Evolutionary conservation across 30 jellyfish, hydroid and myxozoan species (phyloP).

Genomic region (Rhopilema esculentum): DNA sequence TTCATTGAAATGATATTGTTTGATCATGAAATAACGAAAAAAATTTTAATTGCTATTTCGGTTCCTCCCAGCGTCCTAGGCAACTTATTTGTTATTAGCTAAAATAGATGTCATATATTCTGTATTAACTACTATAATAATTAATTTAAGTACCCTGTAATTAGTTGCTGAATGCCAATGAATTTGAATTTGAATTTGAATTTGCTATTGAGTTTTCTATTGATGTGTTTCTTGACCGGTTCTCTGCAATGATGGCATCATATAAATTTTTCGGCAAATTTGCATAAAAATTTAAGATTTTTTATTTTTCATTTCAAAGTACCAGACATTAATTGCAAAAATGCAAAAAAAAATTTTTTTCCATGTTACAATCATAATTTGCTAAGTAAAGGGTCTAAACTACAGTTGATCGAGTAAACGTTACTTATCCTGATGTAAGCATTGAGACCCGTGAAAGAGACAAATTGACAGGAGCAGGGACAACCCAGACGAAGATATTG

Average conservation of each 20-base stretch:
- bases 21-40: conserved; percentile 17
- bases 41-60: background rate
- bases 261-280: conserved; percentile 1
- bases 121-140: too few relatives aligned
- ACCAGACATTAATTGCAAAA: background rate
- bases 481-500: background rate
- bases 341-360: background rate
- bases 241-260: too few relatives aligned
- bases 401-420: background rate
- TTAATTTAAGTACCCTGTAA: too few relatives aligned
- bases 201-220: background rate
- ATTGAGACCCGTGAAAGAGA: background rate
- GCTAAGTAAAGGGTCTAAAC: background rate
- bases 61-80: too few relatives aligned
- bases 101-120: too few relatives aligned
- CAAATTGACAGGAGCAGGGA: conserved; percentile 10
- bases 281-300: background rate
- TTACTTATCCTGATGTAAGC: background rate
- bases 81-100: too few relatives aligned
- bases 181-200: too few relatives aligned
- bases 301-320: background rate
- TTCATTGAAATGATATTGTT: conserved; percentile 4
- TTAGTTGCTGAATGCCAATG: too few relatives aligned
- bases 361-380: background rate
- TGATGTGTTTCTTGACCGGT: background rate